These are phyloP conservation scores for Oscheius myriophilus DNA, from an alignment of 2,888 invertebrate species.

Conservation along the genomic window DNA sequence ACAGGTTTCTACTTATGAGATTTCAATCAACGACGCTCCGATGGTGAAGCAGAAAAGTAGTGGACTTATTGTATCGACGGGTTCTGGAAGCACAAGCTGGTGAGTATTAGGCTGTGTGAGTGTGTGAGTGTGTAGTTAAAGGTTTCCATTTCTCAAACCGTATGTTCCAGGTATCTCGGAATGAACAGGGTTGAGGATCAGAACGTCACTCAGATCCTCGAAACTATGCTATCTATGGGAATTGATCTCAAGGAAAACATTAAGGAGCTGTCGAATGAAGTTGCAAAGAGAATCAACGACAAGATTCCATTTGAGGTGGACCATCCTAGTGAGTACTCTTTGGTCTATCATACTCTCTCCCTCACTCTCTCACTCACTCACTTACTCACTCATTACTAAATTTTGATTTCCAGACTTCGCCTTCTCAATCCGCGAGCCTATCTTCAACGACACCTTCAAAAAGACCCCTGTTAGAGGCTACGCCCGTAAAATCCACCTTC, in stretches of 20 bases:
- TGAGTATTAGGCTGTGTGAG: slow-evolving; percentile 73
- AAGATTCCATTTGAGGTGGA: slow-evolving; percentile 49
- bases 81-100: slow-evolving; percentile 98
- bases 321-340: slow-evolving; percentile 42
- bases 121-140: no score
- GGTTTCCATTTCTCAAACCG: no score
- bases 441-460: slow-evolving; percentile 84
- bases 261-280: slow-evolving; percentile 32
- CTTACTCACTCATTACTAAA: not conserved
- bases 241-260: slow-evolving; percentile 28
- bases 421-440: slow-evolving; percentile 91
- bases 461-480: slow-evolving; percentile 74
- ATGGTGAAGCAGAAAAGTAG: slow-evolving; percentile 91
- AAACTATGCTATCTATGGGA: slow-evolving; percentile 45
- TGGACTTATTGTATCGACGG: slow-evolving; percentile 92
- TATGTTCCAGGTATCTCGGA: slow-evolving; percentile 32
- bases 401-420: slow-evolving; percentile 76
- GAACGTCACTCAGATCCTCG: slow-evolving; percentile 40
- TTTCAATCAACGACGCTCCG: slow-evolving; percentile 77
- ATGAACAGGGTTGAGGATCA: slow-evolving; percentile 50
- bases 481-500: slow-evolving; percentile 77
- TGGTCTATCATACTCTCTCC: not conserved
- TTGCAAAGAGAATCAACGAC: slow-evolving; percentile 45
- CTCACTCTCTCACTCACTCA: not conserved
- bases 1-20: slow-evolving; percentile 51